Evolutionary conservation across 2,888 invertebrate species (phyloP), one percentile per base, ranked within the genome.

Genomic region (Steromphala cineraria): DNA sequence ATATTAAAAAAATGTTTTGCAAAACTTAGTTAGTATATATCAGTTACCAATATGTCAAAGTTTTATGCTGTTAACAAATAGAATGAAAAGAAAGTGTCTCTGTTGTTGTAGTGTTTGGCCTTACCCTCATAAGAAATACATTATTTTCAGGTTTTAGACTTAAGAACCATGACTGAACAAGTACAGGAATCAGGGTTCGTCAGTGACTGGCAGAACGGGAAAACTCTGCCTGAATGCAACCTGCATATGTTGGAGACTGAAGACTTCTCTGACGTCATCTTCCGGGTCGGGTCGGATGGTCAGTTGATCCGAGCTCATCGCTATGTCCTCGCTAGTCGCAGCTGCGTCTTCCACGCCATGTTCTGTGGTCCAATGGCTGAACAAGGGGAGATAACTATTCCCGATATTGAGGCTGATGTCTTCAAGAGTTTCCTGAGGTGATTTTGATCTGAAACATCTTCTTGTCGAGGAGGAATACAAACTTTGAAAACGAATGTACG

Each of bases 281-380:
- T 88, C 74, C 55, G 82, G 55, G 84, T 86, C n/a, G 88, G 87
- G 0, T 77, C 71, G 10, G 80, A 74, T 13, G 74, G 79, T 2
- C 80, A 79, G 21, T 31, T 24, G 17, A 74, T 87, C 19, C 71
- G 78, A 21, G 88, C 88, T 0, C 88, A 88, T 78, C 86, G 84
- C 56, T 88, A 85, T 62, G 81, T 87, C 13, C 79, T 88, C 10
- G 83, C 84, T n/a, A 87, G 87, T 78, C 83, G 88, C 28, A 88
- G 56, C 24, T 24, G 24, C 56, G 56, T 56, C 21, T 56, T 56
- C 24, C 21, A 19, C 7, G 24, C 56, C n/a, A 88, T 88, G 88
- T 81, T 88, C 46, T 78, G 67, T 31, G 85, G 85, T 78, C 79
- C 81, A 5, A 80, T 85, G 67, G 84, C 83, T 1, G 81, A 78